These are phyloP conservation scores for Procavia capensis DNA, from an alignment of 2,113 vertebrate genomes.

Conservation along the genomic window DNA sequence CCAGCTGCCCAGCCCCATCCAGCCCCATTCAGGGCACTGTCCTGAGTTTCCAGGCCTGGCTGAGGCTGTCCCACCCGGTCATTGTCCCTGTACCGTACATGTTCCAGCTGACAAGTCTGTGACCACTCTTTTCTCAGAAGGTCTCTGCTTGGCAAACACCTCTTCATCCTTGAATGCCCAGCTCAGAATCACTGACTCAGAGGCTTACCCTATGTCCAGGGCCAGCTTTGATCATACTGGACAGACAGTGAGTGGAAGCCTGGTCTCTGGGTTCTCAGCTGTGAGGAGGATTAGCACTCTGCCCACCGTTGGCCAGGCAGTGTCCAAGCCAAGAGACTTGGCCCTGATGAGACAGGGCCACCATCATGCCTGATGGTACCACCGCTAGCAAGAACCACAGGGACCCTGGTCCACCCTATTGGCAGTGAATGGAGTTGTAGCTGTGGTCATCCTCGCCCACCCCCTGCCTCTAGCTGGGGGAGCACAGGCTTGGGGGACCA, in stretches of 20 bases:
- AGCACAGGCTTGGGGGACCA: too few relatives aligned
- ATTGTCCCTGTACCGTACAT: neutral
- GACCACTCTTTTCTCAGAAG: too few relatives aligned
- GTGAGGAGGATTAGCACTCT: too few relatives aligned
- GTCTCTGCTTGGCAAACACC: neutral
- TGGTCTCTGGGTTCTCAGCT: neutral
- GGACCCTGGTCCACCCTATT: neutral
- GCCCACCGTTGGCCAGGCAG: neutral
- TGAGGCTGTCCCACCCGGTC: neutral
- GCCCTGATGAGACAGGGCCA: neutral
- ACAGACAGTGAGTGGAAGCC: rapidly evolving
- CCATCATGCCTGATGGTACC: neutral
- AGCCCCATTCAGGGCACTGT: neutral
- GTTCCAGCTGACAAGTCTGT: neutral
- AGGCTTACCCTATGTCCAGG: neutral
- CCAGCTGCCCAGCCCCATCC: neutral
- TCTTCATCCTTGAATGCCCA: neutral
- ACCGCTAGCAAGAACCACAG: neutral
- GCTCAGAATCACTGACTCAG: neutral
- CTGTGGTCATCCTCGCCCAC: neutral
- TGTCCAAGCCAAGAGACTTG: neutral
- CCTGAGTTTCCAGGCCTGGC: neutral
- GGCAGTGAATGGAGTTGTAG: neutral
- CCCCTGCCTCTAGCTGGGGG: neutral
- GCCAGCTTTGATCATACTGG: neutral